Evolutionary conservation across 1,140 invertebrate species (phyloP).

Genomic region (Papilio machaon): DNA sequence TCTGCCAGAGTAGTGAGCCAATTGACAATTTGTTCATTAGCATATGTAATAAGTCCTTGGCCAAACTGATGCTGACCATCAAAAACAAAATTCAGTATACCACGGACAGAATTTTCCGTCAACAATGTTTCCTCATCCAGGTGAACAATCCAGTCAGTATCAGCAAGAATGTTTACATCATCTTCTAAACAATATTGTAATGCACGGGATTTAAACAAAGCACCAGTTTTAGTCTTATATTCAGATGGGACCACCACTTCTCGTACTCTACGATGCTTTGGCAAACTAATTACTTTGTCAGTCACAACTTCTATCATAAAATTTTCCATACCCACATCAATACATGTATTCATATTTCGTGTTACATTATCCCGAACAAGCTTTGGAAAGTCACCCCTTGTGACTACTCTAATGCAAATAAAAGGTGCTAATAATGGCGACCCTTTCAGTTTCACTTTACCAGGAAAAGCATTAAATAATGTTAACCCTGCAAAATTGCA

Average conservation of each 20-base stretch:
- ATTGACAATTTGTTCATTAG: constrained; percentile 97
- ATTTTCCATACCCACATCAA: constrained; percentile 95
- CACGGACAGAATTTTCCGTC: constrained; percentile 94
- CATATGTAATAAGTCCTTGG: constrained; percentile 98
- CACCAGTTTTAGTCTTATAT: constrained; percentile 94
- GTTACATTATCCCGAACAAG: constrained; percentile 94
- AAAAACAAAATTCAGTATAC: constrained; percentile 97
- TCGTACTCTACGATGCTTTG: constrained; percentile 87
- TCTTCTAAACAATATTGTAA: constrained; percentile 98
- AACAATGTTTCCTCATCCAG: constrained; percentile 98
- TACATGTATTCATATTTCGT: constrained; percentile 94
- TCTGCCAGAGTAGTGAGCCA: constrained; percentile 98
- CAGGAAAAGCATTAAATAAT: constrained; percentile 97
- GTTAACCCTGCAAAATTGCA: constrained; percentile 96
- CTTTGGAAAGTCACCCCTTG: constrained; percentile 96
- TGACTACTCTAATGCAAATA: constrained; percentile 97
- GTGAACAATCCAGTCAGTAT: constrained; percentile 98
- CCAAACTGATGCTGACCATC: constrained; percentile 98
- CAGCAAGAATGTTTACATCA: constrained; percentile 92
- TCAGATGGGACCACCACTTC: constrained; percentile 94
- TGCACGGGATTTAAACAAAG: constrained; percentile 97
- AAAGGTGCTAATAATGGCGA: constrained; percentile 96
- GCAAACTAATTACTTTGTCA: constrained; percentile 92
- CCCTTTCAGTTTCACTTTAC: constrained; percentile 94
- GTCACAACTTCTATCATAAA: constrained; percentile 99